A percentile compares a stretch with the other conserved stretches of the same genome.
Conservation (phyloP, 2,113 vertebrate species). For the Synodontis membranacea region DNA sequence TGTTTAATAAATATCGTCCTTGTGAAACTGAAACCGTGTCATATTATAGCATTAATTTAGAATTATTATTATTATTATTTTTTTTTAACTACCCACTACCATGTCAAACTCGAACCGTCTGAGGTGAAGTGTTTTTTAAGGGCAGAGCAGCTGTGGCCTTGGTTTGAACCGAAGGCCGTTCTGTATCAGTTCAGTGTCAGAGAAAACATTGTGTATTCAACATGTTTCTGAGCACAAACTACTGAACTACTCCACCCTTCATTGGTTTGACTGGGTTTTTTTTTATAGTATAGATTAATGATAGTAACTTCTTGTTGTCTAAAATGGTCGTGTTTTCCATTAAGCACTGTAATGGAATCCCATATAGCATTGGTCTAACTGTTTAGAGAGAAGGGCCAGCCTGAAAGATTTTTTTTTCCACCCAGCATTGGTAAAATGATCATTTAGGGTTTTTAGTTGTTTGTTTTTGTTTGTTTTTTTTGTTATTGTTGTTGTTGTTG, state of each 20-base stretch:
- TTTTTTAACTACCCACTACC: background rate
- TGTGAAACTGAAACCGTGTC: background rate
- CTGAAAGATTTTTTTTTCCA: background rate
- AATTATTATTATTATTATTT: too few species aligned
- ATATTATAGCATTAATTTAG: background rate
- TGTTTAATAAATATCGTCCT: background rate
- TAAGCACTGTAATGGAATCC: background rate
- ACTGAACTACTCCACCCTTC: background rate
- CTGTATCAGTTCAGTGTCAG: background rate
- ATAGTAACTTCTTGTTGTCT: background rate
- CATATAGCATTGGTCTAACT: background rate
- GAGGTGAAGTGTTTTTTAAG: background rate
- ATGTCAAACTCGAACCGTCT: background rate
- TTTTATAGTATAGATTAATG: background rate
- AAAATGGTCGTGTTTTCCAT: background rate
- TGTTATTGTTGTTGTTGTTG: too few species aligned
- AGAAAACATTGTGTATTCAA: background rate
- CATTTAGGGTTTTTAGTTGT: background rate
- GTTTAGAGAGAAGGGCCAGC: background rate
- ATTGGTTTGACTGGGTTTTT: background rate
- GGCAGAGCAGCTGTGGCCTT: background rate
- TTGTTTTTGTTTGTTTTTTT: too few species aligned
- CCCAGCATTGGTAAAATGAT: background rate
- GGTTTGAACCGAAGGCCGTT: background rate
- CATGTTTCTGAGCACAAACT: background rate